phyloP scores from a whole-genome alignment of 2,113 vertebrate species.

The Gymnarchus niloticus region DNA sequence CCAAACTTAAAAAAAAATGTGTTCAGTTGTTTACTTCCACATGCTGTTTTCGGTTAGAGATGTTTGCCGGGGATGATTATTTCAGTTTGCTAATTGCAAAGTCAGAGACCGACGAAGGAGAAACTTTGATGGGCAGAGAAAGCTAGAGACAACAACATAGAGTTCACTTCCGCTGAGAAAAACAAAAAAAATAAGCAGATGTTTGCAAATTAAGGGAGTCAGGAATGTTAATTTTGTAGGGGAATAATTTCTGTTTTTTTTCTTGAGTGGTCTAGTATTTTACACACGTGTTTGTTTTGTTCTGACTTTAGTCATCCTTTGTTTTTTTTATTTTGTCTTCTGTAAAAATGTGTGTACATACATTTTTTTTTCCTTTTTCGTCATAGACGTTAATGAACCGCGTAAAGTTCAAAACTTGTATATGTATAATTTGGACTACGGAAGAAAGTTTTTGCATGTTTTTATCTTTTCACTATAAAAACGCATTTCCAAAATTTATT shows the following conservation, averaged over 20 bases:
- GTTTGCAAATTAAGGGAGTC: conserved; percentile 96
- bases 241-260: conserved; percentile 67
- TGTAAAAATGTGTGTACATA: conserved; percentile 99
- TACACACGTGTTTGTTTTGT: conserved; percentile 76
- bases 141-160: conserved; percentile 81
- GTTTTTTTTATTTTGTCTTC: conserved; percentile 84
- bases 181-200: conserved; percentile 70
- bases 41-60: conserved; percentile 78
- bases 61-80: conserved; percentile 80
- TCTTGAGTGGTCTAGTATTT: conserved; percentile 79
- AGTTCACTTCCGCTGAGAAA: conserved; percentile 73
- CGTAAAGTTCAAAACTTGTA: conserved; percentile 89
- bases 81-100: conserved; percentile 49
- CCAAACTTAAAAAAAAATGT: conserved; percentile 72
- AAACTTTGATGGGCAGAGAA: conserved; percentile 61
- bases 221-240: conserved; percentile 91
- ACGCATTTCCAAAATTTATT: conserved; percentile 92
- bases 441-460: conserved; percentile 99
- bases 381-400: conserved; percentile 91
- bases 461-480: conserved; percentile 91
- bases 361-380: conserved; percentile 59
- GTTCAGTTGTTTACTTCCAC: conserved; percentile 84
- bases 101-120: conserved; percentile 64
- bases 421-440: conserved; percentile 95
- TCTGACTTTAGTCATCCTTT: conserved; percentile 76